These are phyloP conservation scores for Aphelocoma coerulescens DNA, from an alignment of 2,113 vertebrate genomes.

Conservation along the genomic window DNA sequence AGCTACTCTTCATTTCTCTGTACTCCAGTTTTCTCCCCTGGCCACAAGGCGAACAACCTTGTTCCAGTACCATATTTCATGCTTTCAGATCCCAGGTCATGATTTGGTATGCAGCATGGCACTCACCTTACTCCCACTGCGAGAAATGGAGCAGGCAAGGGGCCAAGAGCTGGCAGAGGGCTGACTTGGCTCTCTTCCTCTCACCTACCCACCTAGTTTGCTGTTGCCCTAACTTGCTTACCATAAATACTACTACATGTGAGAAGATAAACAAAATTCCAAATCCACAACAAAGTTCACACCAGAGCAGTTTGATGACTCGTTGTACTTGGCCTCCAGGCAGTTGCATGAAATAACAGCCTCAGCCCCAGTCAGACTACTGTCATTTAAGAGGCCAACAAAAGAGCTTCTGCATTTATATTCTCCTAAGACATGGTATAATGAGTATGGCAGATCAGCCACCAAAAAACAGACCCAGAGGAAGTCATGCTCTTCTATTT, in stretches of 20 bases:
- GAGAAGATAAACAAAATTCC: background rate
- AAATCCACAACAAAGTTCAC: background rate
- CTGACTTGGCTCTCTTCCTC: background rate
- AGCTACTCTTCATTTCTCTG: background rate
- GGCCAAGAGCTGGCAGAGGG: background rate
- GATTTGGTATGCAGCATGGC: background rate
- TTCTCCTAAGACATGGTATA: accelerated
- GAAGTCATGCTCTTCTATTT: background rate
- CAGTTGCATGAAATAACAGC: background rate
- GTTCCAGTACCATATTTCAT: background rate
- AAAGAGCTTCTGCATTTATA: background rate
- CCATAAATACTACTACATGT: background rate
- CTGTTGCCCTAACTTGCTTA: background rate
- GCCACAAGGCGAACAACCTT: background rate
- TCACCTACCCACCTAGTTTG: background rate
- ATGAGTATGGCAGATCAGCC: background rate
- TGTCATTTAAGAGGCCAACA: accelerated
- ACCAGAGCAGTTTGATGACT: background rate
- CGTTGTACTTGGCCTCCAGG: background rate
- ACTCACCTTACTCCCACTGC: background rate
- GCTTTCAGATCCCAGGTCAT: background rate
- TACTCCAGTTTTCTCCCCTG: background rate
- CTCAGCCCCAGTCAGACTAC: accelerated
- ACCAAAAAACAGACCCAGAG: background rate
- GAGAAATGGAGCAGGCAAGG: background rate